Base-by-base conservation (phyloP, 1,140 invertebrate genomes). In the Zaprionus tsacasi region DNA sequence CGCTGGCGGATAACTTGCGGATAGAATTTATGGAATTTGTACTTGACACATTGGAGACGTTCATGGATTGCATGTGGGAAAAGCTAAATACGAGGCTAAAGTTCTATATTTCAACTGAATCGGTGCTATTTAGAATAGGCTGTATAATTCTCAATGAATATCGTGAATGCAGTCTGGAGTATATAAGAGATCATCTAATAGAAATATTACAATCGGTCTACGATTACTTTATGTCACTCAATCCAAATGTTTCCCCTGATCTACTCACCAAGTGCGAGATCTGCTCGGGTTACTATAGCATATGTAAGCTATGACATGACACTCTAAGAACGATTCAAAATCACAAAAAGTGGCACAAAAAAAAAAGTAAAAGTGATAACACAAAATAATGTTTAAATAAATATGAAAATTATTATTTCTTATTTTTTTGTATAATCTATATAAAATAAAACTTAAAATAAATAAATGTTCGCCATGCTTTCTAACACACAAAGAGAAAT, bases 391-490 rank as follows among this genome's bases (percentile, higher is more conserved):
- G 6, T 66, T 45, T 58, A 63, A 70, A 79, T 59, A 87, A 82
- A 82, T 82, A 80, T 60, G 61, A 40, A 81, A 76, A 76, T 72
- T 43, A 74, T 69, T 52, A 58, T 74, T 82, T 78, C 36, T 58
- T 21, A 21, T 21, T 79, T 88, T 72, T 76, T 77, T 75, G 21
- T 80, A 67, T 27, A 56, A 45, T 45, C 40, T 50, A n/a, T 68
- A 54, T 65, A 60, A 59, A 70, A 68, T 88, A 87, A 75, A 82
- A 78, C 78, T 83, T 89, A 89, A 76, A 57, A 66, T 27, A 67
- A 58, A 69, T 69, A 61, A 33, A 69, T 48, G 38, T 65, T 38
- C 36, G 68, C 52, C 60, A 73, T 35, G 33, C 33, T 10, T 35
- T 10, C 10, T 7, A 35, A 8, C 33, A 45, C 48, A 30, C 33